Percentiles rank a stretch among this genome's conserved stretches.
Evolutionary conservation across 2,797 vertebrate genomes (phyloP).

Genomic region (Neoniphon sammara): DNA sequence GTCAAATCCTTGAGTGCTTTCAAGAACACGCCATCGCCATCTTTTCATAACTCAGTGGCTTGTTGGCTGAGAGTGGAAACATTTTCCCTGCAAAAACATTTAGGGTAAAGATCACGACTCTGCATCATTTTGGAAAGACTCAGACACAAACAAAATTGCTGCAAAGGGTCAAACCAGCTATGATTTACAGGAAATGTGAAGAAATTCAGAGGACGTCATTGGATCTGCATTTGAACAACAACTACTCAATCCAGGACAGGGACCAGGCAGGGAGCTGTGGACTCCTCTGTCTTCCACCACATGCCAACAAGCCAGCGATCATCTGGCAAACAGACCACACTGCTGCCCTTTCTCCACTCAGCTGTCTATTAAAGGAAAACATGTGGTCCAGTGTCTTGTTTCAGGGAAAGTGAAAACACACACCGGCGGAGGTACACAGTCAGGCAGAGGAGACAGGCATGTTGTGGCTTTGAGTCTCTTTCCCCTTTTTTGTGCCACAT

Average conservation of each 20-base stretch:
- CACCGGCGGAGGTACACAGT: constrained; percentile 29
- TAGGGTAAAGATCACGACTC: background rate
- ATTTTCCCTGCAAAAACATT: constrained; percentile 8
- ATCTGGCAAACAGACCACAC: constrained; percentile 59
- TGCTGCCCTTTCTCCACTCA: constrained; percentile 61
- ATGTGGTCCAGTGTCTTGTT: constrained; percentile 70
- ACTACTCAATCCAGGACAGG: constrained; percentile 47
- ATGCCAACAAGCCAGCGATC: constrained; percentile 40
- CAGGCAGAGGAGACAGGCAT: constrained; percentile 32
- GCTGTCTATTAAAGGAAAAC: constrained; percentile 74
- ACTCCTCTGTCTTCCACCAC: constrained; percentile 37
- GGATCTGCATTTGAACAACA: background rate
- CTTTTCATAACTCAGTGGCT: constrained; percentile 1
- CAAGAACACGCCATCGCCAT: constrained; percentile 3
- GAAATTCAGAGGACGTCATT: background rate
- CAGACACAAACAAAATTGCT: background rate
- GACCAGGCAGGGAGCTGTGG: background rate
- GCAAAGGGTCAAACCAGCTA: background rate
- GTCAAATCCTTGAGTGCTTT: background rate
- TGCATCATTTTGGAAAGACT: background rate
- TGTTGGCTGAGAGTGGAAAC: constrained; percentile 6
- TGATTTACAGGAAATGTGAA: background rate
- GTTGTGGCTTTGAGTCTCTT: constrained; percentile 53
- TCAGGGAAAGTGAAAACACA: constrained; percentile 73
- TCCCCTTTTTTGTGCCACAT: constrained; percentile 29